Percentiles rank a stretch among this genome's conserved stretches.
Evolutionary conservation across 2,113 vertebrate genomes (phyloP).

Genomic region (Prionailurus viverrinus): DNA sequence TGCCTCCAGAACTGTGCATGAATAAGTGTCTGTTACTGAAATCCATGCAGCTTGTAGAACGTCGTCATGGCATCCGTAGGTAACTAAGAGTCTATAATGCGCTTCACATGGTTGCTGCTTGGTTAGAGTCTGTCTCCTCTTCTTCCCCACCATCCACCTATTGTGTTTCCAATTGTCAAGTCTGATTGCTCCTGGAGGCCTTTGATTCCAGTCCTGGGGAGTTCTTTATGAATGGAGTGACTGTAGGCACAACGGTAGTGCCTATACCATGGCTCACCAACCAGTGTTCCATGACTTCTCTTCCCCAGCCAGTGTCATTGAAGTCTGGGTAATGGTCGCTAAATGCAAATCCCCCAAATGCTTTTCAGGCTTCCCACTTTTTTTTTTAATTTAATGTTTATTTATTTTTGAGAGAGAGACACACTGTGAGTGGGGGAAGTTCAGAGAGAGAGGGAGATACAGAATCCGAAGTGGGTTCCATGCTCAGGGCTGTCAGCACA

Average conservation of each 20-base stretch:
- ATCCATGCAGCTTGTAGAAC: background rate
- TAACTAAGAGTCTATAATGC: background rate
- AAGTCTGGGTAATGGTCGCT: background rate
- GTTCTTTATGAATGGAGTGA: background rate
- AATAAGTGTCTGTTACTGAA: background rate
- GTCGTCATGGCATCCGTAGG: background rate
- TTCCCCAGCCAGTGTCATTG: accelerated
- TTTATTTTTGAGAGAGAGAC: no score
- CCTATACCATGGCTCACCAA: no score
- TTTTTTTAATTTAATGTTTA: background rate
- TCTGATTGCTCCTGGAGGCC: background rate
- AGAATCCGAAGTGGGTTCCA: no score
- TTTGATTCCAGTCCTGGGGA: background rate
- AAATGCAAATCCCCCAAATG: background rate
- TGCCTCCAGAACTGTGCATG: background rate
- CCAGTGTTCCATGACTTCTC: background rate
- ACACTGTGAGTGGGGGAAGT: no score
- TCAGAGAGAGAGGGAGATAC: no score
- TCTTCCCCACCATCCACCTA: no score
- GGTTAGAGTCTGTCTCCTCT: background rate
- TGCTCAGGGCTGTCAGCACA: no score
- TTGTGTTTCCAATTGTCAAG: background rate
- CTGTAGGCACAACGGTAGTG: background rate
- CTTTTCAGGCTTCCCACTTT: background rate
- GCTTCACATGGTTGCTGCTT: background rate